A percentile compares a stretch with the other conserved stretches of the same genome.
These are phyloP conservation scores for Otus sunia DNA, from an alignment of 2,113 vertebrate species.

Conservation along the genomic window DNA sequence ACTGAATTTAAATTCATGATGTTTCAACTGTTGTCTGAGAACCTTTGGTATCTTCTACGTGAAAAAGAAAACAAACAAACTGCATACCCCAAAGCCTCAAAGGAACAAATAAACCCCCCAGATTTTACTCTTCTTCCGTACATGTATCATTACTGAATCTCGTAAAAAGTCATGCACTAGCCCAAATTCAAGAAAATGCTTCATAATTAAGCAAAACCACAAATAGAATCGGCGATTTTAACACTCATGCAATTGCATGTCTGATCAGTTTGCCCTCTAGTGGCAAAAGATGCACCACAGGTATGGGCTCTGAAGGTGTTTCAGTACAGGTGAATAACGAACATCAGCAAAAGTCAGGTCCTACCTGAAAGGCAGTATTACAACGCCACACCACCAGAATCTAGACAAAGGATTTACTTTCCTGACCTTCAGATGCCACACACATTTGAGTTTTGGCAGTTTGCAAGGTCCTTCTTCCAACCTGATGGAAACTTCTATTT, in stretches of 20 bases:
- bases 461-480: background rate
- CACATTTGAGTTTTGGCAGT: background rate
- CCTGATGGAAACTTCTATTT: background rate
- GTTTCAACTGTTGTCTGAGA: background rate
- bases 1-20: background rate
- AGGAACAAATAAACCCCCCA: fast-evolving
- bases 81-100: background rate
- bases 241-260: fast-evolving
- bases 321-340: background rate
- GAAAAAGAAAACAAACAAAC: background rate
- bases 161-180: background rate
- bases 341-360: background rate
- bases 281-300: background rate
- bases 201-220: background rate
- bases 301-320: background rate
- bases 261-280: background rate
- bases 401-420: background rate
- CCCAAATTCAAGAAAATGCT: background rate
- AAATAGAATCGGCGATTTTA: background rate
- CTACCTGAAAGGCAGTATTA: background rate
- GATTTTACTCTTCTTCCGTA: background rate
- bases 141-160: background rate
- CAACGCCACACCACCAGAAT: background rate
- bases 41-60: background rate
- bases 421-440: background rate